Evolutionary conservation across 2,797 vertebrate genomes (phyloP).

Genomic region (Eremophila alpestris): DNA sequence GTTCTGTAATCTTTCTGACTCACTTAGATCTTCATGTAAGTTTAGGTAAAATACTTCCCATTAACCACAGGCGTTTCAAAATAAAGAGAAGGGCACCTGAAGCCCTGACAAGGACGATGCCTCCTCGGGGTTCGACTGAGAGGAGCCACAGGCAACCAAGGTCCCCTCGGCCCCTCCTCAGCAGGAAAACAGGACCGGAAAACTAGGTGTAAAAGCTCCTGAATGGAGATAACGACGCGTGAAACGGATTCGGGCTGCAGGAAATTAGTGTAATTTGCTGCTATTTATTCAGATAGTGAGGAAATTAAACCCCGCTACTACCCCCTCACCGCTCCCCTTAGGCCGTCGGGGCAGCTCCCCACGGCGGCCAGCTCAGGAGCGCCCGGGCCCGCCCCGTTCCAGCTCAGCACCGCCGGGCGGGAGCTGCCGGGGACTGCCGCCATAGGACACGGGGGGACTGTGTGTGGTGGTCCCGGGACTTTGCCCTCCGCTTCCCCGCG

Average conservation of each 20-base stretch:
- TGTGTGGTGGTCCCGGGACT: rapidly evolving
- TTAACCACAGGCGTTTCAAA: background rate
- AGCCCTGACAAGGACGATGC: background rate
- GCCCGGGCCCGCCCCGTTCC: too few relatives aligned
- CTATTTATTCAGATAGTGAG: background rate
- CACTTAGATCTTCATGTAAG: background rate
- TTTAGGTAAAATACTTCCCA: background rate
- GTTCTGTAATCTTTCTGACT: background rate
- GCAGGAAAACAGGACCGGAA: background rate
- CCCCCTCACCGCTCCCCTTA: rapidly evolving
- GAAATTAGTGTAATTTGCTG: background rate
- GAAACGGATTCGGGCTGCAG: background rate
- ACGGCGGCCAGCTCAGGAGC: rapidly evolving
- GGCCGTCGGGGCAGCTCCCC: rapidly evolving
- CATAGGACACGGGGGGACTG: rapidly evolving
- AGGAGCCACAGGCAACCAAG: background rate
- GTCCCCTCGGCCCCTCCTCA: background rate
- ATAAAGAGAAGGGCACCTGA: background rate
- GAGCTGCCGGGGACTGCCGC: background rate
- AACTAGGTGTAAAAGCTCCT: background rate
- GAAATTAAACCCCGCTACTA: background rate
- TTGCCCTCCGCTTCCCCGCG: rapidly evolving
- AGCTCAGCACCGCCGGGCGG: too few relatives aligned
- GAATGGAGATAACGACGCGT: background rate
- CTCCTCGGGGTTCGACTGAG: background rate